Base-by-base conservation (phyloP, 2,888 invertebrate species). In the Drosophila hamatofila region DNA sequence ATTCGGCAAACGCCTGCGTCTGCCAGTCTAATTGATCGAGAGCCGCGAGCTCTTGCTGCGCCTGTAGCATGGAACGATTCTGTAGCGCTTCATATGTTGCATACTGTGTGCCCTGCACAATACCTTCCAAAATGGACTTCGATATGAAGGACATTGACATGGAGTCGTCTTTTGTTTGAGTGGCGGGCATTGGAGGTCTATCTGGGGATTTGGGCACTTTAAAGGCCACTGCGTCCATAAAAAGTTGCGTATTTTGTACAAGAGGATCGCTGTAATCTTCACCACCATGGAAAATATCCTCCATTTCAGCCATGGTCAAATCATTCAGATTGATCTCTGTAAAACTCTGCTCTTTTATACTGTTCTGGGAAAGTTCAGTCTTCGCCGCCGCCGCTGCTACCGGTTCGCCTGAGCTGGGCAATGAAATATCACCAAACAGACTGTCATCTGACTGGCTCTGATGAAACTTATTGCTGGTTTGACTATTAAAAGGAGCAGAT, bases 161-260 rank as follows among this genome's bases (percentile, higher is more conserved):
- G 6, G 80, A 80, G 7, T 80, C 76, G 11, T 87, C 75, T 3
- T 44, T 56, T 8, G 14, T 1, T 59, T 56, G 18, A 3, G 44
- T 21, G 2, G 42, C 37, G 3, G 33, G 3, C 6, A 44, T 18
- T 25, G 42, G 27, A 14, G 55, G 42, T n/a, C 56, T 49, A 12
- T 73, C 74, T 21, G 77, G 78, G 0, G 67, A 57, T 6, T 80
- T 79, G 8, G 91, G 91, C 1, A 88, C 49, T 39, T 90, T 91
- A 46, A 90, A 89, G 3, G 85, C 80, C 16, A 92, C 79, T 56
- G 92, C 92, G 41, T 85, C 82, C n/a, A 92, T 60, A 63, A 92
- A 92, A n/a, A 88, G 80, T 75, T 92, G 92, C 0, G 93, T 92
- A 48, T 89, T 91, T 79, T 92, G 93, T 12, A 78, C 49, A n/a